Percentiles rank a stretch among this genome's conserved stretches.
Conservation (phyloP, 2,797 vertebrate genomes). For the Remorina albescens region DNA sequence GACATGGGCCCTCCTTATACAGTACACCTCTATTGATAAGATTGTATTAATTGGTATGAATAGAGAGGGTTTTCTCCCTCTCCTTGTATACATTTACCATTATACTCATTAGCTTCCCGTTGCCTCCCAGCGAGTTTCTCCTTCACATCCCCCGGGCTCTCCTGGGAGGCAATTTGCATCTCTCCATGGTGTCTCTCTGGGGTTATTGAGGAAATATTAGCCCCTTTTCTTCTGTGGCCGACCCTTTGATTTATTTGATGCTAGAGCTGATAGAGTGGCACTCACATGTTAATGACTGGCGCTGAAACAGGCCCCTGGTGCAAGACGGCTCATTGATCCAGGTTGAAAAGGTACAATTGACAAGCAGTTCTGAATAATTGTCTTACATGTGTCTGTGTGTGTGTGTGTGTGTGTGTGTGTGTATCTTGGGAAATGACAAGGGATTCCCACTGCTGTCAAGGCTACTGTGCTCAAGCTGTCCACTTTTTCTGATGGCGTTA, state of each 20-base stretch:
- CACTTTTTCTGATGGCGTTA: conserved; percentile 63
- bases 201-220: conserved; percentile 86
- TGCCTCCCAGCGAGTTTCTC: conserved; percentile 83
- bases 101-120: conserved; percentile 87
- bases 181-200: conserved; percentile 83
- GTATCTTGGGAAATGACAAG: conserved; percentile 73
- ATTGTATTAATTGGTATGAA: conserved; percentile 87
- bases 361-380: conserved; percentile 82
- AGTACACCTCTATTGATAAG: conserved; percentile 82
- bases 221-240: conserved; percentile 77
- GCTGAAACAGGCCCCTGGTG: conserved; percentile 71
- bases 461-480: conserved; percentile 66
- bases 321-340: conserved; percentile 81
- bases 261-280: conserved; percentile 80
- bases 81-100: conserved; percentile 89
- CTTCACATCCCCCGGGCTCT: conserved; percentile 81
- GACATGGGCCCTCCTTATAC: conserved; percentile 63
- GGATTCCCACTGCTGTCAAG: conserved; percentile 76
- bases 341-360: conserved; percentile 84
- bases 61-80: conserved; percentile 70
- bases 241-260: conserved; percentile 86
- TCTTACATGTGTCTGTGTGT: conserved; percentile 52
- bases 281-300: conserved; percentile 84
- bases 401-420: conserved; percentile 15
- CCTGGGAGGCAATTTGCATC: conserved; percentile 89